Conservation (phyloP, 2,113 vertebrate genomes). For the Propithecus coquereli region DNA sequence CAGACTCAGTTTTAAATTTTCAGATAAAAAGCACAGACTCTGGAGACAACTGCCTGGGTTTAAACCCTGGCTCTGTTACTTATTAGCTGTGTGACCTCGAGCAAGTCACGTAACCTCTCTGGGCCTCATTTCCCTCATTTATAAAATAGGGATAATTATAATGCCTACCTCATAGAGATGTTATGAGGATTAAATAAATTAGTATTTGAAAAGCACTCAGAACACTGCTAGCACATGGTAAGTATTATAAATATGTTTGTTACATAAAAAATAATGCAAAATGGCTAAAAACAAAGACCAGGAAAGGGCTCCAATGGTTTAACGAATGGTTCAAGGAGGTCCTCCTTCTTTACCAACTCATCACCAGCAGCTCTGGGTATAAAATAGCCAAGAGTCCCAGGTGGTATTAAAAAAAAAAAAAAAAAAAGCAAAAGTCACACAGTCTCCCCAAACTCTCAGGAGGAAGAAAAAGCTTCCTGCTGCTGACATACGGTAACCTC, state of each 20-base stretch:
- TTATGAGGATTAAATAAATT: conserved; percentile 12
- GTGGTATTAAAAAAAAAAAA: not conserved
- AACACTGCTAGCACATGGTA: not conserved
- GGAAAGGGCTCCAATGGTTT: not conserved
- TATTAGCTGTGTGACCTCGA: conserved; percentile 22
- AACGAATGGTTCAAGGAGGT: conserved; percentile 26
- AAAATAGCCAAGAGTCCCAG: conserved; percentile 34
- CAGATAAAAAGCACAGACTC: not conserved
- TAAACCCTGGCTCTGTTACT: not conserved
- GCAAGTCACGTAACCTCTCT: conserved; percentile 35
- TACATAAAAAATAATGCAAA: conserved; percentile 18
- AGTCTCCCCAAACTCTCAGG: not conserved
- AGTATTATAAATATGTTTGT: not conserved
- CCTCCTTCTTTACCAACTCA: conserved; percentile 27
- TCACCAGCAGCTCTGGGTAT: not conserved
- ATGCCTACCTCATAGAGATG: not conserved
- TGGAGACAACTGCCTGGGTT: not conserved
- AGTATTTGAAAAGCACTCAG: not conserved
- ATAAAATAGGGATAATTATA: not conserved
- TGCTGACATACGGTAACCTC: not conserved
- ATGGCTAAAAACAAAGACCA: conserved; percentile 21
- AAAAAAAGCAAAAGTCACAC: not conserved
- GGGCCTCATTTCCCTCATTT: not conserved
- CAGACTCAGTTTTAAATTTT: conserved; percentile 22
- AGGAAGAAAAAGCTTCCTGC: conserved; percentile 1